Conservation (phyloP, 2,113 vertebrate genomes). For the Athene cunicularia region DNA sequence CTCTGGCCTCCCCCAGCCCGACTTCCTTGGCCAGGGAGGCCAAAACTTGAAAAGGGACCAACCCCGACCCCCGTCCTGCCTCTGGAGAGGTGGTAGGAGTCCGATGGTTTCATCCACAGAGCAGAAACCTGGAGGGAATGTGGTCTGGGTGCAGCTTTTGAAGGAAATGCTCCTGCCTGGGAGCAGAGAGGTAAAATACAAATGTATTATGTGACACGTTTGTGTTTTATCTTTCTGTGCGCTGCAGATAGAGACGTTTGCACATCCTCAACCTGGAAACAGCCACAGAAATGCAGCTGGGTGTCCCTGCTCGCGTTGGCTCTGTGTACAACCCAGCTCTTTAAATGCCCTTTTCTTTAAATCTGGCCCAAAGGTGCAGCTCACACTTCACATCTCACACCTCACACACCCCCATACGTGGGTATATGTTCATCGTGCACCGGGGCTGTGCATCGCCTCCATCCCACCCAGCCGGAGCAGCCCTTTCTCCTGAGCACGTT, state of each 20-base stretch:
- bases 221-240: background rate
- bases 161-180: background rate
- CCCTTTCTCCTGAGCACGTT: rapidly evolving
- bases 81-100: background rate
- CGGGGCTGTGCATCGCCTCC: background rate
- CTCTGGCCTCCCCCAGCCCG: rapidly evolving
- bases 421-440: rapidly evolving
- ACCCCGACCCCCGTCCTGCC: rapidly evolving
- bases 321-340: background rate
- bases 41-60: background rate
- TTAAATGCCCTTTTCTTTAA: background rate
- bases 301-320: background rate
- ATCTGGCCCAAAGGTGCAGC: background rate
- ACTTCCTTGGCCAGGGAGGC: background rate
- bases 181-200: background rate
- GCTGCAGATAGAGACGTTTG: background rate
- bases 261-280: background rate
- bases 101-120: background rate
- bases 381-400: no score
- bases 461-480: background rate
- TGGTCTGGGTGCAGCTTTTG: background rate
- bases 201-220: no score
- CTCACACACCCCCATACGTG: no score
- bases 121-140: background rate
- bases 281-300: background rate